These are phyloP conservation scores for Amazona vittata DNA, from an alignment of 2,113 vertebrate genomes.

Conservation along the genomic window DNA sequence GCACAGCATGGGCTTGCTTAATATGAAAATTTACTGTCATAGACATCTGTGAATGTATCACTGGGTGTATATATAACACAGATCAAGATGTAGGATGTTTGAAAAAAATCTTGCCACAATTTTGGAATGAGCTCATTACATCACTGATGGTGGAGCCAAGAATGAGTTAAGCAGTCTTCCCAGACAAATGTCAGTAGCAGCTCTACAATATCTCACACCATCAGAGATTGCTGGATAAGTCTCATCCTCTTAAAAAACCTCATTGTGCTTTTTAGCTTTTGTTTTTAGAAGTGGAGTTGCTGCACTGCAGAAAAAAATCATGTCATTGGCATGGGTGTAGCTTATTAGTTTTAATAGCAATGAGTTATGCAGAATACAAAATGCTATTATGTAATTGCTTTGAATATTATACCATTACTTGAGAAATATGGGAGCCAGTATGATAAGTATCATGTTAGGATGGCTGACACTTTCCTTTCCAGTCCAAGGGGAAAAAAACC, in stretches of 20 bases:
- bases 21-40: background rate
- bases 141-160: background rate
- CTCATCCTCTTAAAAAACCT: conserved; percentile 17
- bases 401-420: conserved; percentile 6
- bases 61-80: background rate
- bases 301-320: background rate
- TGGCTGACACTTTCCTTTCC: background rate
- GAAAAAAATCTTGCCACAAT: background rate
- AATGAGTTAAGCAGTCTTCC: conserved; percentile 15
- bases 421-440: background rate
- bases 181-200: conserved; percentile 13
- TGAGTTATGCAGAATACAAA: conserved; percentile 12
- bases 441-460: background rate
- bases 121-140: background rate
- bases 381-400: conserved; percentile 37
- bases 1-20: background rate
- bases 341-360: conserved; percentile 23
- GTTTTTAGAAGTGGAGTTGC: background rate
- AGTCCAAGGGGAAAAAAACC: background rate
- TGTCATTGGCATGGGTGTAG: conserved; percentile 26
- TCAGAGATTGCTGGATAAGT: conserved; percentile 41
- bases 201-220: background rate
- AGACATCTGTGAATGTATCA: background rate
- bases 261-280: background rate
- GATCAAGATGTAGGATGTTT: background rate